A percentile compares a stretch with the other conserved stretches of the same genome.
Conservation (phyloP, 2,888 invertebrate species). For the Dermolepida albohirtum region DNA sequence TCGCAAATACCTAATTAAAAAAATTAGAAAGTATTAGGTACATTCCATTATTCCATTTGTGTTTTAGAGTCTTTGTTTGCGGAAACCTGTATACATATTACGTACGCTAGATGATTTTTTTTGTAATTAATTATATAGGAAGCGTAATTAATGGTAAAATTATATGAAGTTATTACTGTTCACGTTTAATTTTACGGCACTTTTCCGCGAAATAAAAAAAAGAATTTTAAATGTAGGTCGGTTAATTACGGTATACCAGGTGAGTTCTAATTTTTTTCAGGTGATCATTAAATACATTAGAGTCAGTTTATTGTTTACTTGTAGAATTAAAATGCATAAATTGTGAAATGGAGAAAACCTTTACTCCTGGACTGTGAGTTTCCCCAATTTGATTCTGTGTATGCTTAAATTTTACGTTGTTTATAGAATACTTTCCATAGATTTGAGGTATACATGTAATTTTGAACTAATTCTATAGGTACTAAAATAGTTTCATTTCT, state of each 20-base stretch:
- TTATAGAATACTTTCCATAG: too few species aligned
- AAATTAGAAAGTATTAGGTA: slow-evolving; percentile 26
- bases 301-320: too few species aligned
- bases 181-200: slow-evolving; percentile 13
- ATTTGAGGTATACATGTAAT: too few species aligned
- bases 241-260: slow-evolving; percentile 8
- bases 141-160: slow-evolving; percentile 35
- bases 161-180: slow-evolving; percentile 28
- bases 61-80: neutral
- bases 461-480: too few species aligned
- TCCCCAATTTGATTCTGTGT: too few species aligned
- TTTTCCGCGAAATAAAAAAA: slow-evolving; percentile 34
- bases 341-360: too few species aligned
- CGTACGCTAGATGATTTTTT: slow-evolving; percentile 26
- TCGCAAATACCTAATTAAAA: slow-evolving; percentile 22
- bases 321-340: too few species aligned
- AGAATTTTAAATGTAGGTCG: slow-evolving; percentile 8
- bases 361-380: too few species aligned
- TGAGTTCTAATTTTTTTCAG: too few species aligned
- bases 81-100: slow-evolving; percentile 2
- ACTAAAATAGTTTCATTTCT: too few species aligned
- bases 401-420: too few species aligned
- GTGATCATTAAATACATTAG: too few species aligned
- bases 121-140: slow-evolving; percentile 33
- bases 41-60: slow-evolving; percentile 1